Conservation (phyloP, 1,140 invertebrate species). For the Heterodera carotae region DNA sequence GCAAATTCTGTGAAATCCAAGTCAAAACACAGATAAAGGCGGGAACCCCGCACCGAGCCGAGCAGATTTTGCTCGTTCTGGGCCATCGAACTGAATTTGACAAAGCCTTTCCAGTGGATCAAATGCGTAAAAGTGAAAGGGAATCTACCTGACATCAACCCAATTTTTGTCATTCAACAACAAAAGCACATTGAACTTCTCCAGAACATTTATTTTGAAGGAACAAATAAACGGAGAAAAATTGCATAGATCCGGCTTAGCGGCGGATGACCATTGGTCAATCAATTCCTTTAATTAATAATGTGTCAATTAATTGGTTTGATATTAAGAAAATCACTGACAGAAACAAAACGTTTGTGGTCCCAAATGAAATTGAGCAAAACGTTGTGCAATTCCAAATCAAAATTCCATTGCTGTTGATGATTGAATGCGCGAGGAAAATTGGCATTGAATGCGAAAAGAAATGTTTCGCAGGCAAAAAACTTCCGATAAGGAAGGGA, state of each 20-base stretch:
- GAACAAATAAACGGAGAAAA: constrained; percentile 97
- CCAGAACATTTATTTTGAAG: constrained; percentile 84
- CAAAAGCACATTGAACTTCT: constrained; percentile 87
- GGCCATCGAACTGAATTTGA: constrained; percentile 21
- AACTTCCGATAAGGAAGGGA: constrained; percentile 68
- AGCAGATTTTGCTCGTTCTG: constrained; percentile 54
- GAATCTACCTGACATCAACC: constrained; percentile 75
- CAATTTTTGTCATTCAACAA: constrained; percentile 96
- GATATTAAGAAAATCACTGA: constrained; percentile 25
- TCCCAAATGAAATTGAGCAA: constrained; percentile 67
- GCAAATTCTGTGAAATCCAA: constrained; percentile 60
- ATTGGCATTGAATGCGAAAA: constrained; percentile 66
- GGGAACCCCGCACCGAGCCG: constrained; percentile 58
- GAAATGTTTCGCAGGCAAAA: constrained; percentile 68
- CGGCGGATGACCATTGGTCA: constrained; percentile 90
- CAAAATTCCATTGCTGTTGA: constrained; percentile 68
- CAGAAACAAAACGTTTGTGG: constrained; percentile 68
- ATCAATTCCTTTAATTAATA: constrained; percentile 74
- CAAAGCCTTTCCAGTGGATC: background rate
- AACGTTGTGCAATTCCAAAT: constrained; percentile 67
- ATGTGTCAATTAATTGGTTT: background rate
- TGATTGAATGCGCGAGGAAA: constrained; percentile 68
- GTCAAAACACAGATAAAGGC: constrained; percentile 52
- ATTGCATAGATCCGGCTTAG: constrained; percentile 82
- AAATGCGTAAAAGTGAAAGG: constrained; percentile 15